phyloP scores from a whole-genome alignment of 2,113 vertebrate species.

The Callospermophilus lateralis region DNA sequence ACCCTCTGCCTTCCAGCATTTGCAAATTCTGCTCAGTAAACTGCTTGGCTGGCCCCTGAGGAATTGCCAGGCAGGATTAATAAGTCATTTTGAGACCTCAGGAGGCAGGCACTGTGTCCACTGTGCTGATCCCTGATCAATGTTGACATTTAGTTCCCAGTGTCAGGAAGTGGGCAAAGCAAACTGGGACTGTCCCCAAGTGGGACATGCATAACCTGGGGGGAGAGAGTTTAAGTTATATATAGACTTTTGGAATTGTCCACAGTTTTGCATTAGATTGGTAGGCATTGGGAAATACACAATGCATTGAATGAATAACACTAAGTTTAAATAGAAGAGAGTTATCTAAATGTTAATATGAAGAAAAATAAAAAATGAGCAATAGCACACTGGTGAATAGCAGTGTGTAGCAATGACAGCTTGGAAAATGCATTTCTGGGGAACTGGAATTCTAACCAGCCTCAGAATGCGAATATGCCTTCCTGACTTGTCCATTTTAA shows the following conservation, averaged over 20 bases:
- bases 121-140: neutral
- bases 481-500: neutral
- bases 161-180: neutral
- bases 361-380: neutral
- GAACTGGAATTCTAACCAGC: neutral
- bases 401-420: neutral
- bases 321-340: neutral
- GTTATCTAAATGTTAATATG: neutral
- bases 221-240: neutral
- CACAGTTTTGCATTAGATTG: neutral
- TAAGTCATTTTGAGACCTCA: neutral
- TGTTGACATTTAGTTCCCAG: neutral
- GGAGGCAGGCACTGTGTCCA: neutral
- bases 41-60: neutral
- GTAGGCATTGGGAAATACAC: neutral
- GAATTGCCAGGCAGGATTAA: neutral
- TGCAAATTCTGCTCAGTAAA: slow-evolving; percentile 33
- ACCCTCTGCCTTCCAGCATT: neutral
- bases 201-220: neutral
- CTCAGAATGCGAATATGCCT: neutral
- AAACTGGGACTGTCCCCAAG: fast-evolving
- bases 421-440: neutral
- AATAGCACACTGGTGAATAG: too few species aligned
- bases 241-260: neutral
- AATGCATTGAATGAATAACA: neutral